Percentiles rank a stretch among this genome's conserved stretches.
These are phyloP conservation scores for Callaeas wilsoni DNA, from an alignment of 2,113 vertebrate genomes.

Conservation along the genomic window DNA sequence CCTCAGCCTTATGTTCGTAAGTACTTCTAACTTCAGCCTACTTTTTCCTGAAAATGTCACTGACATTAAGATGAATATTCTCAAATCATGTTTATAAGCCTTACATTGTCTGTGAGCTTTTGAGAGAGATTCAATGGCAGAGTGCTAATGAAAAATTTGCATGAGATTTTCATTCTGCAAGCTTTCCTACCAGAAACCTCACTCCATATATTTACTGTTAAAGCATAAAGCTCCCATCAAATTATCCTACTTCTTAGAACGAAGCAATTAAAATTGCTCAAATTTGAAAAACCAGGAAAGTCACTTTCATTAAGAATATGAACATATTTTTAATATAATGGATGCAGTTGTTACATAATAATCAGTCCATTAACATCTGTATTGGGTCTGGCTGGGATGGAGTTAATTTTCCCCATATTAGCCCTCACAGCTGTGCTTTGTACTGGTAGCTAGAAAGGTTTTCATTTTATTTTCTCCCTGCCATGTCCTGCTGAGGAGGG, in stretches of 20 bases:
- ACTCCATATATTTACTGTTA: background rate
- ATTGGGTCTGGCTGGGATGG: background rate
- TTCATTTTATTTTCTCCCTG: background rate
- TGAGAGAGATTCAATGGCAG: background rate
- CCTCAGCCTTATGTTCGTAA: background rate
- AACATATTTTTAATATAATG: background rate
- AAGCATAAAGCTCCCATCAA: background rate
- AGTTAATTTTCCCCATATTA: background rate
- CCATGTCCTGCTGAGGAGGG: background rate
- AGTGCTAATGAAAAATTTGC: slow-evolving; percentile 2
- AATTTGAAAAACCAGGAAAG: background rate
- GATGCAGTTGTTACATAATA: background rate
- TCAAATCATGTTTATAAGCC: background rate
- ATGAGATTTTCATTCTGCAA: background rate
- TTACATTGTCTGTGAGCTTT: background rate
- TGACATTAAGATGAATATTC: slow-evolving; percentile 3
- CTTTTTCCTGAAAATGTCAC: slow-evolving; percentile 17
- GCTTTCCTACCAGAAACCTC: background rate
- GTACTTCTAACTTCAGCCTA: background rate
- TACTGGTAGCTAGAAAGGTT: background rate
- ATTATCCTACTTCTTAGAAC: background rate
- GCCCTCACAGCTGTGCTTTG: background rate
- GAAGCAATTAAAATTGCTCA: background rate
- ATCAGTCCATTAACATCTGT: background rate
- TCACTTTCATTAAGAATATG: background rate